phyloP scores from a whole-genome alignment of 2,888 invertebrate species.

The Eupithecia dodoneata region DNA sequence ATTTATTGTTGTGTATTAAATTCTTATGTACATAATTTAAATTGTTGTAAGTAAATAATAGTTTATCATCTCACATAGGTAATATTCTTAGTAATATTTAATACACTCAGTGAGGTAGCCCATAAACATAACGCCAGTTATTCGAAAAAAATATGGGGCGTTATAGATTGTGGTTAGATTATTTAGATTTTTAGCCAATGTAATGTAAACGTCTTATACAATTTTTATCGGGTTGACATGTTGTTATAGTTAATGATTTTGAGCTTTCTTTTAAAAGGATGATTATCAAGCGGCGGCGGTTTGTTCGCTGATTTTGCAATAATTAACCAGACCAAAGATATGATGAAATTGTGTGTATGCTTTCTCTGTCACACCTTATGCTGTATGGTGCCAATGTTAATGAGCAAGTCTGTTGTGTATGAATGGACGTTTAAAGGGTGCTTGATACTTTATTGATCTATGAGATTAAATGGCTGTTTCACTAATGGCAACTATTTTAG shows the following conservation, averaged over 20 bases:
- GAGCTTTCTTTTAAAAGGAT: conserved; percentile 44
- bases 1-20: conserved; percentile 73
- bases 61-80: conserved; percentile 68
- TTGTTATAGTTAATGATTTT: conserved; percentile 44
- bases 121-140: not conserved
- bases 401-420: conserved; percentile 51
- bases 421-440: conserved; percentile 53
- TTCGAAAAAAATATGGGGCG: not conserved
- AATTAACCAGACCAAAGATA: conserved; percentile 77
- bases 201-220: conserved; percentile 26
- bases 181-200: conserved; percentile 47
- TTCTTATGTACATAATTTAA: conserved; percentile 76
- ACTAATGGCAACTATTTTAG: conserved; percentile 19
- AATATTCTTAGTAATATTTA: not conserved
- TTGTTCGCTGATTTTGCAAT: conserved; percentile 62
- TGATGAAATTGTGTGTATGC: conserved; percentile 59
- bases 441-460: conserved; percentile 52
- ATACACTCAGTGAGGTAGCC: not conserved
- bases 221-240: conserved; percentile 33
- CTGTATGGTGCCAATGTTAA: conserved; percentile 69
- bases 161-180: conserved; percentile 43
- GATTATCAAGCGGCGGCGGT: conserved; percentile 38
- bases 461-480: conserved; percentile 50
- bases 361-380: conserved; percentile 58
- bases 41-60: conserved; percentile 77